These are phyloP conservation scores for Eupithecia subumbrata DNA, from an alignment of 2,888 invertebrate species.

Conservation along the genomic window DNA sequence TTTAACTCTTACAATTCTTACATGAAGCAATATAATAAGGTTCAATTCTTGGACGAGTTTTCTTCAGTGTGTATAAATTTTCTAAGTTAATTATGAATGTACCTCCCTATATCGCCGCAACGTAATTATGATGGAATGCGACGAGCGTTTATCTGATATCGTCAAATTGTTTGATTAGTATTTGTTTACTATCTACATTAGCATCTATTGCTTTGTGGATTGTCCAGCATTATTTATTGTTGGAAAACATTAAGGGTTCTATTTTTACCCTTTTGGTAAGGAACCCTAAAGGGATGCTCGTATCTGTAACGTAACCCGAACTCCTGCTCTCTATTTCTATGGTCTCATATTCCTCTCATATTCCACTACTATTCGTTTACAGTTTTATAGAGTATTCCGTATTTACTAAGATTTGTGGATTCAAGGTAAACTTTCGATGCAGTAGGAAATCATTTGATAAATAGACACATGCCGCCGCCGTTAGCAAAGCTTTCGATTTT, in stretches of 20 bases:
- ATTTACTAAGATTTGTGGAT: too few relatives aligned
- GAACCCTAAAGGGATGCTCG: neutral
- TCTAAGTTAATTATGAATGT: neutral
- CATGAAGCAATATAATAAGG: neutral
- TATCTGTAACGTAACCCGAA: neutral
- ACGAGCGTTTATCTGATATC: constrained; percentile 55
- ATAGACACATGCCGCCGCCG: too few relatives aligned
- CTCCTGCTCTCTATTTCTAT: neutral
- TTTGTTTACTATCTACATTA: constrained; percentile 52
- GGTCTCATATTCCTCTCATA: too few relatives aligned
- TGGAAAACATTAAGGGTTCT: constrained; percentile 22
- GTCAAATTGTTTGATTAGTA: constrained; percentile 53
- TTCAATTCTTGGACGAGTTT: neutral
- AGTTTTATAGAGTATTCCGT: too few relatives aligned
- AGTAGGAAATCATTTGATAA: too few relatives aligned
- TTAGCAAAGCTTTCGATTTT: too few relatives aligned
- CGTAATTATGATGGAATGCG: constrained; percentile 38
- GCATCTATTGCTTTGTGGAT: constrained; percentile 37
- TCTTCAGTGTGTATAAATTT: neutral
- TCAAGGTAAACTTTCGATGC: too few relatives aligned
- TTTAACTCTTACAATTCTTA: neutral
- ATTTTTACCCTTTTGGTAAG: neutral
- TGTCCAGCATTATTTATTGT: constrained; percentile 1
- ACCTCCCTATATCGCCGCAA: neutral
- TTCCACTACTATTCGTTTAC: neutral